These are phyloP conservation scores for Dinothrombium tinctorium DNA, from an alignment of 1,140 invertebrate genomes.

Conservation along the genomic window DNA sequence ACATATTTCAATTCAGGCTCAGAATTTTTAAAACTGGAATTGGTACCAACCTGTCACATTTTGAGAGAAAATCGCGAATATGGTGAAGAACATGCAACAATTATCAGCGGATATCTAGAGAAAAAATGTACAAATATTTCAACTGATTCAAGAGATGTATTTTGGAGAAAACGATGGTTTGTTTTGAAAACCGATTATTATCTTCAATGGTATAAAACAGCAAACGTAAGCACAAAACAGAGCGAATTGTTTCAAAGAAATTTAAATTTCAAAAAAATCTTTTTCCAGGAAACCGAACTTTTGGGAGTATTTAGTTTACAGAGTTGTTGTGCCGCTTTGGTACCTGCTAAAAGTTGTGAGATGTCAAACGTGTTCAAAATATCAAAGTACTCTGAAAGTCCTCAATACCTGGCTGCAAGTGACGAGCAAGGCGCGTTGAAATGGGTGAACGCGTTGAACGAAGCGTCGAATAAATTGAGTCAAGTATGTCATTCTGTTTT, in stretches of 20 bases:
- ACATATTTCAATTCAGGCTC: not conserved
- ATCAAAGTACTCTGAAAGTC: constrained; percentile 42
- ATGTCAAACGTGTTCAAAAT: constrained; percentile 41
- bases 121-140: not conserved
- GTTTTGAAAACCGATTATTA: constrained; percentile 69
- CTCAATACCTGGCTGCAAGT: constrained; percentile 51
- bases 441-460: constrained; percentile 32
- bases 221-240: constrained; percentile 24
- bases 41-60: not conserved
- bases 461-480: constrained; percentile 21
- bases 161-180: constrained; percentile 73
- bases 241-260: not conserved
- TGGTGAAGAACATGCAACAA: not conserved
- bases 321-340: constrained; percentile 45
- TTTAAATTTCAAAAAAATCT: not conserved
- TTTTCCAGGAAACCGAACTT: constrained; percentile 32
- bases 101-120: not conserved
- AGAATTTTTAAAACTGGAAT: constrained; percentile 2
- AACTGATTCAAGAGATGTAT: constrained; percentile 7
- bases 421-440: constrained; percentile 36
- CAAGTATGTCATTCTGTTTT: constrained; percentile 16
- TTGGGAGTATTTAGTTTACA: constrained; percentile 63
- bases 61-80: not conserved
- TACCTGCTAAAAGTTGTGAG: too few relatives aligned
- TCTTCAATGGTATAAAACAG: constrained; percentile 81